These are phyloP conservation scores for Danio choprae DNA, from an alignment of 2,797 vertebrate genomes.

Conservation along the genomic window DNA sequence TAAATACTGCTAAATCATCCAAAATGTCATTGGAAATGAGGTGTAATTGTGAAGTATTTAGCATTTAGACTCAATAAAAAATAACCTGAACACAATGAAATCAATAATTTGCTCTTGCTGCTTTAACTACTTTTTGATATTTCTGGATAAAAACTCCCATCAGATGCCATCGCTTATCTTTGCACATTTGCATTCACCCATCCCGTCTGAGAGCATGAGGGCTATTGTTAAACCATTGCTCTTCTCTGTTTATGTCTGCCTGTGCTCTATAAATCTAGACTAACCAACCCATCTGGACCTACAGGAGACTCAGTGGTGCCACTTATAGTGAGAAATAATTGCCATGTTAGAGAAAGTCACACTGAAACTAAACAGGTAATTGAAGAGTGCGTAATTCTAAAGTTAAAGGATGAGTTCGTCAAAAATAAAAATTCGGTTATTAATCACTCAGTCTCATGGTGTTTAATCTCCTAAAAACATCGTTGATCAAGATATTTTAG, in stretches of 20 bases:
- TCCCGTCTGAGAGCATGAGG: neutral
- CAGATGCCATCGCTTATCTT: neutral
- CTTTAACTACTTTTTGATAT: neutral
- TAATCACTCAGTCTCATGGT: too few species aligned
- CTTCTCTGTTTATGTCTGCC: neutral
- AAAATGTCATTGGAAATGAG: neutral
- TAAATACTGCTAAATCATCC: neutral
- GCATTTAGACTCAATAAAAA: neutral
- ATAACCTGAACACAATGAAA: neutral
- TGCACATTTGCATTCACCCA: neutral
- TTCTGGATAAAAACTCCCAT: neutral
- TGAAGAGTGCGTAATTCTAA: neutral
- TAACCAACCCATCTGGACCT: neutral
- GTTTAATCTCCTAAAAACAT: too few species aligned
- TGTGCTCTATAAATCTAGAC: slow-evolving; percentile 1
- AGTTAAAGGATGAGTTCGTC: neutral
- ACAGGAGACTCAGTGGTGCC: neutral
- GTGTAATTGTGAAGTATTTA: neutral
- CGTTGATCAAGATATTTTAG: too few species aligned
- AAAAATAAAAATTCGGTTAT: too few species aligned
- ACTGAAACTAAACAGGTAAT: neutral
- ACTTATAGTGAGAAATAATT: neutral
- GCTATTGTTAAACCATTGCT: neutral
- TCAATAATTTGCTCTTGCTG: neutral
- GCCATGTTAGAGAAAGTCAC: neutral